Conservation (phyloP, 2,113 vertebrate species). For the Corydoras sp. region DNA sequence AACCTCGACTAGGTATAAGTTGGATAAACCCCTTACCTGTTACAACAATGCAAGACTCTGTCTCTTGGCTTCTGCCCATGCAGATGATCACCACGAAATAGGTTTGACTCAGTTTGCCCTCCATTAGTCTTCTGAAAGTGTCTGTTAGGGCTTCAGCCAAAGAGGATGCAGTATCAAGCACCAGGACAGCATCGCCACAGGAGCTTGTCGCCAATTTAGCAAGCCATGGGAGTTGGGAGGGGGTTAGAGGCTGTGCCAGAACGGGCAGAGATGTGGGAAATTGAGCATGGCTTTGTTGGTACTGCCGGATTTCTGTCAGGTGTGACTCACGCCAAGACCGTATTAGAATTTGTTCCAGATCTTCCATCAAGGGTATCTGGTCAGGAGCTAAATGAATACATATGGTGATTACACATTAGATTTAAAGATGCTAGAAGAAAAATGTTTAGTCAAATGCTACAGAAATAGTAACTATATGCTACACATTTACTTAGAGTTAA, state of each 20-base stretch:
- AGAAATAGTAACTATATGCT: too few relatives aligned
- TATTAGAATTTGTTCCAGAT: conserved; percentile 95
- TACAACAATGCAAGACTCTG: conserved; percentile 89
- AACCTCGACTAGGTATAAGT: not conserved
- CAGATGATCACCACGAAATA: conserved; percentile 93
- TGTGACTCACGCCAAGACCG: conserved; percentile 91
- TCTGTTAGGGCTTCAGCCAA: conserved; percentile 85
- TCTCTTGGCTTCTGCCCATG: conserved; percentile 70
- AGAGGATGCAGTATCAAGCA: conserved; percentile 80
- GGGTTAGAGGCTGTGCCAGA: conserved; percentile 68
- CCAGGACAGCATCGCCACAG: conserved; percentile 80
- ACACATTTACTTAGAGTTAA: too few relatives aligned
- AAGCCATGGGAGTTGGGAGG: conserved; percentile 90
- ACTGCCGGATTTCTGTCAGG: conserved; percentile 85
- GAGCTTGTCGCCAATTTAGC: conserved; percentile 89
- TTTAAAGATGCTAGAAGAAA: not conserved
- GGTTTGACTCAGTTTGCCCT: conserved; percentile 80
- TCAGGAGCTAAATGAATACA: conserved; percentile 70
- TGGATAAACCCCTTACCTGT: conserved; percentile 68
- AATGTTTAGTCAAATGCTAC: not conserved
- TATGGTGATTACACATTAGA: conserved; percentile 12
- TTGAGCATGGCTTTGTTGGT: conserved; percentile 74
- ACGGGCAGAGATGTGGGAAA: conserved; percentile 59
- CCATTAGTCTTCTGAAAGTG: conserved; percentile 79
- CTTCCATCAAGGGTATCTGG: conserved; percentile 90